A percentile compares a stretch with the other conserved stretches of the same genome.
Conservation (phyloP, 1,140 invertebrate genomes). For the Cyphomyrmex costatus region DNA sequence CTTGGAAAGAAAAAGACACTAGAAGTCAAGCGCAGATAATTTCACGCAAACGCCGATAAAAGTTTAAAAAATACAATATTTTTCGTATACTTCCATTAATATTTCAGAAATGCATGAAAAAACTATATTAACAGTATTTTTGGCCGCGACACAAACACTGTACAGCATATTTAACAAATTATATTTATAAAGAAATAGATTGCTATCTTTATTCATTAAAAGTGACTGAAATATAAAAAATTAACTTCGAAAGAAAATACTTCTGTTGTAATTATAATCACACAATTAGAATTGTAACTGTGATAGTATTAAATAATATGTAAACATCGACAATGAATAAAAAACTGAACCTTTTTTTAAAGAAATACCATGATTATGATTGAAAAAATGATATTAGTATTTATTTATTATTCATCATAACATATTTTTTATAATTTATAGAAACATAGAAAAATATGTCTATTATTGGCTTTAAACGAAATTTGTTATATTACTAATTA, state of each 20-base stretch:
- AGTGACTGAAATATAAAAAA: slow-evolving; percentile 62
- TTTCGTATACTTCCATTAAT: slow-evolving; percentile 19
- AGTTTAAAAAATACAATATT: not conserved
- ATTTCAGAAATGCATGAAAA: slow-evolving; percentile 46
- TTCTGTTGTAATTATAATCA: slow-evolving; percentile 56
- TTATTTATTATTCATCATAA: not conserved
- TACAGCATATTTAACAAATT: slow-evolving; percentile 70
- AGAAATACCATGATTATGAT: slow-evolving; percentile 4
- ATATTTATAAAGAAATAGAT: slow-evolving; percentile 71
- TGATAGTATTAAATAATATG: slow-evolving; percentile 36
- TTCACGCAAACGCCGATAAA: too few relatives aligned
- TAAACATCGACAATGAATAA: slow-evolving; percentile 34
- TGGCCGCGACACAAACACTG: slow-evolving; percentile 59
- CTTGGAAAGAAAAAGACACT: too few relatives aligned
- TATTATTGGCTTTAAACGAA: slow-evolving; percentile 34
- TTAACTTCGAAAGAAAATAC: too few relatives aligned
- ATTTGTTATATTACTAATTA: slow-evolving; percentile 60
- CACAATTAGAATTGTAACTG: slow-evolving; percentile 37
- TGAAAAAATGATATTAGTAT: not conserved
- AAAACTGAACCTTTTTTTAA: slow-evolving; percentile 20
- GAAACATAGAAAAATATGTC: not conserved
- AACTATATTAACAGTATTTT: slow-evolving; percentile 73
- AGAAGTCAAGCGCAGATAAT: too few relatives aligned
- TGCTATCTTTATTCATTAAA: slow-evolving; percentile 62
- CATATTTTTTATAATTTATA: slow-evolving; percentile 13